A percentile compares a stretch with the other conserved stretches of the same genome.
These are phyloP conservation scores for Diabrotica virgifera DNA, from an alignment of 1,140 invertebrate genomes.

Conservation along the genomic window DNA sequence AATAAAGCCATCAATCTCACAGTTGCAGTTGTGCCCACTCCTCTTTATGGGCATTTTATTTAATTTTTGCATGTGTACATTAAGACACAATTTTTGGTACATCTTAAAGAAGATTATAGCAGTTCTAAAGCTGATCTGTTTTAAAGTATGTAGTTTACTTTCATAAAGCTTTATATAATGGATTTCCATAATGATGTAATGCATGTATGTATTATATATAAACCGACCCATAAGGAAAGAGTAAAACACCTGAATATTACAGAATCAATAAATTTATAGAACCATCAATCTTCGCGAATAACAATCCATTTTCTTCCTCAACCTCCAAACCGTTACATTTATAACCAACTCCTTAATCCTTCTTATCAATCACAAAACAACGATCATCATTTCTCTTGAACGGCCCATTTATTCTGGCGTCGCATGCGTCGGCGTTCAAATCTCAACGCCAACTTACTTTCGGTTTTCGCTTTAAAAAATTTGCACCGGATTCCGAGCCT, in stretches of 20 bases:
- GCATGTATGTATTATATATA: too few relatives aligned
- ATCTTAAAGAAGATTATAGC: too few relatives aligned
- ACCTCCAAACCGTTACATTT: conserved; percentile 11
- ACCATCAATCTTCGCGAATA: conserved; percentile 6
- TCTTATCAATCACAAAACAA: conserved; percentile 14
- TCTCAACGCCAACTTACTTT: background rate
- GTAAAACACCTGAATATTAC: background rate
- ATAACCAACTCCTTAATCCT: conserved; percentile 16
- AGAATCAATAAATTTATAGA: background rate
- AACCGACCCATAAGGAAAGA: too few relatives aligned
- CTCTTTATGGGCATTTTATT: too few relatives aligned
- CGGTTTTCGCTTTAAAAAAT: conserved; percentile 2
- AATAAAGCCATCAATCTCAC: too few relatives aligned
- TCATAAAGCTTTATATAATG: too few relatives aligned
- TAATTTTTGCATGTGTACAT: too few relatives aligned
- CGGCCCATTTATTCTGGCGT: conserved; percentile 14
- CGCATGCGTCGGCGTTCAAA: background rate
- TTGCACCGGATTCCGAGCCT: background rate
- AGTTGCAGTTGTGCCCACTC: too few relatives aligned
- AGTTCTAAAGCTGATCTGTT: too few relatives aligned
- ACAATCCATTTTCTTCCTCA: conserved; percentile 1
- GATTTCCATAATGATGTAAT: too few relatives aligned
- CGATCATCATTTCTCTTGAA: conserved; percentile 16
- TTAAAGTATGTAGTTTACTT: too few relatives aligned
- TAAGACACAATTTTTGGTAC: too few relatives aligned